These are phyloP conservation scores for Spodoptera frugiperda DNA, from an alignment of 1,140 invertebrate genomes.

Conservation along the genomic window DNA sequence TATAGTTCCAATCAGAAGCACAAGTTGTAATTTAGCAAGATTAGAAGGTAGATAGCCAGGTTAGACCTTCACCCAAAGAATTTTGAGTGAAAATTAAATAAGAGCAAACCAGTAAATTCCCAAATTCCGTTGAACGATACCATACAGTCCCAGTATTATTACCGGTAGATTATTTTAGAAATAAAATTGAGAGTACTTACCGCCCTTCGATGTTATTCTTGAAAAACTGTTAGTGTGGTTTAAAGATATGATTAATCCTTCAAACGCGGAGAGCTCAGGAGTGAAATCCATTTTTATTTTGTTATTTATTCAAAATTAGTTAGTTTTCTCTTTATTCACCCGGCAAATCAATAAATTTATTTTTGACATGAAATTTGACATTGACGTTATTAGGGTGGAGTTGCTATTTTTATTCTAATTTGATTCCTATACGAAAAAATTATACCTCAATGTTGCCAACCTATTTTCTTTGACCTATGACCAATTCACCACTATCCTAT, in stretches of 20 bases:
- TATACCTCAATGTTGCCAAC: background rate
- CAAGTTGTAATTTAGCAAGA: no score
- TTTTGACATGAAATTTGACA: background rate
- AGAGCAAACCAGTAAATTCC: no score
- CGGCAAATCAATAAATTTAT: constrained; percentile 24
- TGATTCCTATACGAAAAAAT: background rate
- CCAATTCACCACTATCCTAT: no score
- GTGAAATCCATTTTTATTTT: constrained; percentile 69
- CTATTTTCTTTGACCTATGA: no score
- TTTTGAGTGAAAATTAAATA: no score
- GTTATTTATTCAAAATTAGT: constrained; percentile 1
- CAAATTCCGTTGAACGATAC: no score
- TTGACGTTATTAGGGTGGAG: background rate
- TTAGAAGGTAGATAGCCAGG: no score
- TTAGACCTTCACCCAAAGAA: no score
- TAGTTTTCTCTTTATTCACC: constrained; percentile 7
- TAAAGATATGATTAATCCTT: constrained; percentile 73
- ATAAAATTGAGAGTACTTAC: constrained; percentile 57
- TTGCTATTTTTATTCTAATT: no score
- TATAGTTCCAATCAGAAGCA: no score
- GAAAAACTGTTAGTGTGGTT: constrained; percentile 70
- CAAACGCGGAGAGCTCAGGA: constrained; percentile 69
- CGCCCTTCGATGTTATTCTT: constrained; percentile 70
- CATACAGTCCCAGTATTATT: no score
- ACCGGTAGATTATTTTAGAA: background rate